Base-by-base conservation (phyloP, 2,113 vertebrate genomes). In the Telmatochromis brachygnathus region DNA sequence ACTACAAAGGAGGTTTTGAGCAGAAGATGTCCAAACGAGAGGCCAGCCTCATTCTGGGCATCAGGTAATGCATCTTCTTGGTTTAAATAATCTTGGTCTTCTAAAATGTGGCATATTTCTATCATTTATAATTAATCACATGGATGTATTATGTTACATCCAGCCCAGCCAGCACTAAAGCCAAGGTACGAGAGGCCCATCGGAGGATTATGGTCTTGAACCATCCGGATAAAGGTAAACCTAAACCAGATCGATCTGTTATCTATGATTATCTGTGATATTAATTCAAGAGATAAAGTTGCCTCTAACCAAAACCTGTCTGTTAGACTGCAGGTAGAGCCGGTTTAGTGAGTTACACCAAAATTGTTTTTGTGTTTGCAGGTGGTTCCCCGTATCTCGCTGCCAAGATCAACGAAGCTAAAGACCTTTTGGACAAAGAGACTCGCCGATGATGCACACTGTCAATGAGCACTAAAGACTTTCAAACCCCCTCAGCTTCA, bases 1-100 rank as follows among this genome's bases (percentile, higher is more conserved):
- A 99, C 93, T 99, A 99, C 94, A 98, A 98, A 97, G 98, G 98
- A 92, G 98, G 98, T 92, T 99, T 99, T 96, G 98, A 99, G 81
- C 96, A 96, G 94, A 98, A 98, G 96, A 99, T 99, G 98, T 98
- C 96, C 91, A 97, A 96, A 80, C 95, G 97, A 94, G 98, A 99
- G 96, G 98, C 98, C 85, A 96, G 97, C 92, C 98, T 99, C 79
- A 94, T 99, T 95, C 97, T 99, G 77, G 98, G 98, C 86, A 92
- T 99, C 92, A 98, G 98, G 98, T 99, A 97, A 91, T 17, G 54
- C 2, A 8, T 37, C 28, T 6, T 68, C 1, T 13, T 81, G 2
- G 23, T 39, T 8, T 65, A 17, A 19, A 33, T 30, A 92, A 73
- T 47, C 17, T 51, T 77, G 23, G 26, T 84, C 75, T 89, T 79